Percentiles rank a stretch among this genome's conserved stretches.
phyloP scores from a whole-genome alignment of 2,113 vertebrate species.

The Clinocottus analis region DNA sequence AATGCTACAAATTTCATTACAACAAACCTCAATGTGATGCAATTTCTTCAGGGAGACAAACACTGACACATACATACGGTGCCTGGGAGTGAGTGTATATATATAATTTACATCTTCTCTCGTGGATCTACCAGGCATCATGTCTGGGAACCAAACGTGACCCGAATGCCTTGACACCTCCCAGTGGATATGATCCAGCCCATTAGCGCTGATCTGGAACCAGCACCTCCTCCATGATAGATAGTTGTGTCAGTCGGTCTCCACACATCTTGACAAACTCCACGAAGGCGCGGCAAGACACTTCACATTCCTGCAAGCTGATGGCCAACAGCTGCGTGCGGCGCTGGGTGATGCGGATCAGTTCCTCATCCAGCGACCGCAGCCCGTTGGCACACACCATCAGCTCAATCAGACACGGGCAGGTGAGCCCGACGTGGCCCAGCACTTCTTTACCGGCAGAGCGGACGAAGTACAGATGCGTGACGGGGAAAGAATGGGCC shows the following conservation, averaged over 20 bases:
- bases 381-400: slow-evolving; percentile 97
- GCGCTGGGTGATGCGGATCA: slow-evolving; percentile 93
- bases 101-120: no score
- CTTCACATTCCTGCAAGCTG: slow-evolving; percentile 96
- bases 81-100: no score
- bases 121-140: no score
- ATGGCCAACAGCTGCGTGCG: slow-evolving; percentile 93
- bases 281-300: slow-evolving; percentile 97
- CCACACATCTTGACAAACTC: slow-evolving; percentile 99
- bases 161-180: no score
- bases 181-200: no score
- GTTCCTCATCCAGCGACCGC: slow-evolving; percentile 94
- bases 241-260: slow-evolving; percentile 92
- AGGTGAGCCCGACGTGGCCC: slow-evolving; percentile 94
- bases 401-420: slow-evolving; percentile 93
- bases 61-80: no score
- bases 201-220: slow-evolving; percentile 95
- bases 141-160: no score
- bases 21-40: neutral
- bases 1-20: slow-evolving; percentile 4
- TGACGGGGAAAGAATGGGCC: slow-evolving; percentile 94
- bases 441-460: slow-evolving; percentile 97
- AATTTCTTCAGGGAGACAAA: no score
- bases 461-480: slow-evolving; percentile 95
- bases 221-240: slow-evolving; percentile 98